Evolutionary conservation across 1,140 invertebrate genomes (phyloP), one percentile per base, ranked within the genome.

Genomic region (Drosophila sproati): DNA sequence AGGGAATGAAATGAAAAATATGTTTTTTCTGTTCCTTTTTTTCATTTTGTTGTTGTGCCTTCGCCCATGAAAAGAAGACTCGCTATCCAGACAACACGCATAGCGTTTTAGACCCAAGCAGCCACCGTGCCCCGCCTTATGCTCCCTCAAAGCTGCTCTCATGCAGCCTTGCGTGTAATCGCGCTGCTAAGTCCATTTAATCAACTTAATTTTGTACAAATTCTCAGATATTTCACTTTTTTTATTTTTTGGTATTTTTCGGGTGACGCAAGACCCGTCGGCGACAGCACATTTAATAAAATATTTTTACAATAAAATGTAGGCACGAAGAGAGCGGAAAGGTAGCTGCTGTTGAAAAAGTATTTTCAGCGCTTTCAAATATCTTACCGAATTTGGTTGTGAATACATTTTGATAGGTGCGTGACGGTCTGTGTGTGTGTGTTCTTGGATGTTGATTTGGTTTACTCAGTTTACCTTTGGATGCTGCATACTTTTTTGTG

Each of bases 191-290:
- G 83, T 89, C 83, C 80, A 88, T 89, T 88, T 88, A 88, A 88
- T 88, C 85, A 88, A 88, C 83, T 88, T 88, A 88, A 88, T 88
- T 88, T 88, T 75, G 83, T 88, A 88, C 83, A 88, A 89, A 88
- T 89, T 86, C 82, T 63, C 67, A 86, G 82, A 78, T 71, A 82
- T 87, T 86, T 69, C 76, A 87, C 57, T 64, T 78, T 62, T 59
- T 55, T 48, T 35, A 20, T 32, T 20, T 55, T 62, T 52, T 51
- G 32, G 29, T 41, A 45, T 43, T 39, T 10, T n/a, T 51, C 20
- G 29, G 54, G 69, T 88, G 83, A 82, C 76, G 82, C 78, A 78
- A 87, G 59, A 41, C 63, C 57, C 59, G 67, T 71, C 64, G 80
- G 80, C 66, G 73, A 68, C 85, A 61, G 43, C 61, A 35, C 50